Conservation (phyloP, 2,113 vertebrate species). For the Pionites leucogaster region DNA sequence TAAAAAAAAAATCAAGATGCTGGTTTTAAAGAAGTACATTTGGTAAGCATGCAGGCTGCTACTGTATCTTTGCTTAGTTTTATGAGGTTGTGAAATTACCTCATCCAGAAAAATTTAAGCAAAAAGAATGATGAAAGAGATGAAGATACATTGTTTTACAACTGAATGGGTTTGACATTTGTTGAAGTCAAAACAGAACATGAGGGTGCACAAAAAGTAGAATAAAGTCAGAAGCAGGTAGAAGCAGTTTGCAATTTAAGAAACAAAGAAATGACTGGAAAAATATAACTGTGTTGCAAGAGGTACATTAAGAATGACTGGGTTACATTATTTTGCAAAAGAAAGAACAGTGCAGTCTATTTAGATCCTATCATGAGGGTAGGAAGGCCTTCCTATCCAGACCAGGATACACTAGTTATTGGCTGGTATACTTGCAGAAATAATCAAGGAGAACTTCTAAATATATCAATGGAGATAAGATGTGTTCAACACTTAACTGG, state of each 20-base stretch:
- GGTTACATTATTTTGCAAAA: not conserved
- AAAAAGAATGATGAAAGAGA: not conserved
- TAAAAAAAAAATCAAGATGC: not conserved
- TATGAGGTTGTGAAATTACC: not conserved
- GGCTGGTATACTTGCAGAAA: not conserved
- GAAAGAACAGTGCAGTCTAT: not conserved
- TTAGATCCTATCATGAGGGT: not conserved
- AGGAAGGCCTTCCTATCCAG: not conserved
- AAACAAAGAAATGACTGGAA: not conserved
- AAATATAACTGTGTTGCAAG: not conserved
- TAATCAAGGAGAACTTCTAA: not conserved
- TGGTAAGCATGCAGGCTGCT: not conserved
- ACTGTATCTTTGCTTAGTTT: not conserved
- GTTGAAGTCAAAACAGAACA: not conserved
- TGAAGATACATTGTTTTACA: not conserved
- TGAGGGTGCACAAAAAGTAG: not conserved
- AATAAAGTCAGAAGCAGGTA: not conserved
- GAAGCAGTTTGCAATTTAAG: not conserved
- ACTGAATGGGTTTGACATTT: not conserved
- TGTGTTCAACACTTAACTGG: not conserved
- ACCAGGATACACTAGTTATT: not conserved
- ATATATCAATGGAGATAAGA: not conserved
- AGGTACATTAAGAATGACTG: not conserved
- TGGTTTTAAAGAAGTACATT: not conserved
- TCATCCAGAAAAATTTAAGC: not conserved